Evolutionary conservation across 2,113 vertebrate genomes (phyloP).

Genomic region (Peromyscus polionotus): DNA sequence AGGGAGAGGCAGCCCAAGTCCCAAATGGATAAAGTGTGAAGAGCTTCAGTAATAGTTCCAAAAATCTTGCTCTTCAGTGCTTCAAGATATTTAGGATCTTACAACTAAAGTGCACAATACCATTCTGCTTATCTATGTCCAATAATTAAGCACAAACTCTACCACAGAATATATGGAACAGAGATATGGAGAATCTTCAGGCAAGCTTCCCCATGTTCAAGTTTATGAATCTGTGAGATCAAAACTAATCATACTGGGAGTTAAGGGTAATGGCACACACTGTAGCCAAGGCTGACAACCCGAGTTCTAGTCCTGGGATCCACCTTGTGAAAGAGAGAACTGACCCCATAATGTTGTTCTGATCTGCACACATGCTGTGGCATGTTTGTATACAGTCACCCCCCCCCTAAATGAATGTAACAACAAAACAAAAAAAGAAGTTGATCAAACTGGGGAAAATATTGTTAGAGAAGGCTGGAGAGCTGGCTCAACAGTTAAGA

Average conservation of each 20-base stretch:
- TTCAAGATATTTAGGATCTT: background rate
- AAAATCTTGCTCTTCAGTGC: background rate
- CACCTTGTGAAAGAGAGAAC: background rate
- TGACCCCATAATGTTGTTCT: background rate
- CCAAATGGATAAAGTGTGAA: background rate
- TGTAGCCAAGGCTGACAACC: background rate
- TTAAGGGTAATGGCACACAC: background rate
- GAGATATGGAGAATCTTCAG: background rate
- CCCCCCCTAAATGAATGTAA: background rate
- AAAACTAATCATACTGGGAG: background rate
- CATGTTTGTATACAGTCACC: background rate
- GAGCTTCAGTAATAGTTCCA: background rate
- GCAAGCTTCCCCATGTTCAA: background rate
- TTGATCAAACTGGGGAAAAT: background rate
- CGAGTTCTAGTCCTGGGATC: background rate
- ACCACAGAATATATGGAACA: background rate
- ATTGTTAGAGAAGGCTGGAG: background rate
- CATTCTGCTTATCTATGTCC: background rate
- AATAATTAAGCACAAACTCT: conserved; percentile 33
- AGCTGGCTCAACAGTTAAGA: background rate
- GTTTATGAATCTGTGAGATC: conserved; percentile 1
- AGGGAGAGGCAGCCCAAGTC: background rate
- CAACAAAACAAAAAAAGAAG: background rate
- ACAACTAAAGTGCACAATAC: background rate
- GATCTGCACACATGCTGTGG: background rate